A percentile compares a stretch with the other conserved stretches of the same genome.
These are phyloP conservation scores for Halcyon smyrnensis DNA, from an alignment of 2,797 vertebrate genomes.

Conservation along the genomic window DNA sequence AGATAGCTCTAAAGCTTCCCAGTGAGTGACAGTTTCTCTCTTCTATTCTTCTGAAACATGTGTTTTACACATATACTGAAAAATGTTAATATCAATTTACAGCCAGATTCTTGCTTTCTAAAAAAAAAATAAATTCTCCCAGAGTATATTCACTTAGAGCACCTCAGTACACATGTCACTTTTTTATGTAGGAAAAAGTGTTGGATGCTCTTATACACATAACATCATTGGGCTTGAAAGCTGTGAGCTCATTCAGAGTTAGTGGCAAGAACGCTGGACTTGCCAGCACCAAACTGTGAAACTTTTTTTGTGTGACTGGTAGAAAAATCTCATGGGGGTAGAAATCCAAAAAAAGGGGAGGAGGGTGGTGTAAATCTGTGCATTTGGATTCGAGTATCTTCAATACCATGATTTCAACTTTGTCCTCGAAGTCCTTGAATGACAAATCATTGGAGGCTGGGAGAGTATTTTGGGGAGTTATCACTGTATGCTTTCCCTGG, in stretches of 20 bases:
- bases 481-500: conserved; percentile 54
- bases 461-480: conserved; percentile 58
- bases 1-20: conserved; percentile 74
- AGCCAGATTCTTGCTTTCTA: conserved; percentile 43
- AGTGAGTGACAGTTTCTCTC: conserved; percentile 75
- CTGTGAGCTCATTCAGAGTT: conserved; percentile 54
- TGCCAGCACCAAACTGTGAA: conserved; percentile 67
- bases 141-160: conserved; percentile 51
- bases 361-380: conserved; percentile 32
- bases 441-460: conserved; percentile 44
- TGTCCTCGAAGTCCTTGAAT: conserved; percentile 63
- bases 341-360: not conserved
- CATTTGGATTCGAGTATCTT: conserved; percentile 53
- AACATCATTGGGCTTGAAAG: conserved; percentile 58
- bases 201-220: conserved; percentile 63
- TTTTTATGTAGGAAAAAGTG: conserved; percentile 62
- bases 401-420: not conserved
- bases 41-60: conserved; percentile 73
- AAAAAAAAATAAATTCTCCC: not conserved
- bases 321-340: conserved; percentile 46
- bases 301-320: conserved; percentile 49
- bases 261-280: conserved; percentile 59
- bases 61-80: conserved; percentile 73
- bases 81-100: conserved; percentile 71
- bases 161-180: conserved; percentile 63